Base-by-base conservation (phyloP, 2,888 invertebrate species). In the Idaea straminata region DNA sequence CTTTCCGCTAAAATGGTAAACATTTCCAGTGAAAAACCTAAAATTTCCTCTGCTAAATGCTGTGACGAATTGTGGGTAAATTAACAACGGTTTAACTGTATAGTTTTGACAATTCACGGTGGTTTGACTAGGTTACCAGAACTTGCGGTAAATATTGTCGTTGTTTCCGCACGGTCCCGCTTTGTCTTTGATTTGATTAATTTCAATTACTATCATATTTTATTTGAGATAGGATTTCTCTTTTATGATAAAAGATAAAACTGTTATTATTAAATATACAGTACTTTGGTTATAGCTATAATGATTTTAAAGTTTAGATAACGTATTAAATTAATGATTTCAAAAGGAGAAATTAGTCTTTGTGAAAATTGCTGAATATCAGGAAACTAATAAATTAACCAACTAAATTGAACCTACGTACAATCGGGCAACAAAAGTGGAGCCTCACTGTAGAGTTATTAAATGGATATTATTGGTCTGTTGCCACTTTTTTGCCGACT, bases 321-420 rank as follows among this genome's bases (percentile, higher is more conserved):
- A n/a, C n/a, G n/a, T n/a, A n/a, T n/a, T n/a, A n/a, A n/a, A n/a
- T n/a, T n/a, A n/a, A n/a, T 47, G 47, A 47, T 47, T 47, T 47
- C 10, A 47, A 47, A 47, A 47, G 7, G 13, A 13, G 13, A 47
- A 47, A 47, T 47, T 47, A 7, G 47, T 47, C 66, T 68, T 62
- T 66, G 66, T 68, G 68, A 68, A 63, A 64, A 68, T 62, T 62
- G 62, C 64, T 63, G 65, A 61, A 65, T 62, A 59, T 64, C 25
- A 15, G 5, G 60, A 34, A 60, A 60, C 25, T 60, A 60, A 60
- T 34, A 25, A 60, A 15, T 25, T 68, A 59, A 57, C 57, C 13
- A 65, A 57, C 57, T 59, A n/a, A n/a, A n/a, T n/a, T 35, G 68
- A 66, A 68, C 67, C 64, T 70, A 63, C 63, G 69, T 66, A 61